Percentiles rank a stretch among this genome's conserved stretches.
Evolutionary conservation across 1,140 invertebrate species (phyloP).

Genomic region (Popillia japonica): DNA sequence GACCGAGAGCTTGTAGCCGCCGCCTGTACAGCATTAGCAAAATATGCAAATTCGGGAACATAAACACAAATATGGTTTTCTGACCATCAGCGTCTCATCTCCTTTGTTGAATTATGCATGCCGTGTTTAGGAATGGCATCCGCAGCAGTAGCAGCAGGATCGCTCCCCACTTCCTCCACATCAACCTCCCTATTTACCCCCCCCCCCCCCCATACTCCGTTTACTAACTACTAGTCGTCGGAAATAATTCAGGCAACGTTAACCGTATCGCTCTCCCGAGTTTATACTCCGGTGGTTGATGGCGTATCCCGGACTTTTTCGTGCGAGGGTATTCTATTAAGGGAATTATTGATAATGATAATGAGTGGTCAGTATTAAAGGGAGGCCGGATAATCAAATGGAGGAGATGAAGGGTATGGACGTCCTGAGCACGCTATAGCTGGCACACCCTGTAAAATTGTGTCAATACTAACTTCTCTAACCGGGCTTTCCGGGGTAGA

Average conservation of each 20-base stretch:
- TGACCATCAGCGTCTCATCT: conserved; percentile 17
- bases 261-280: neutral
- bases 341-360: conserved; percentile 1
- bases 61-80: conserved; percentile 19
- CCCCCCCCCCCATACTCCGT: neutral
- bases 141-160: neutral
- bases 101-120: conserved; percentile 14
- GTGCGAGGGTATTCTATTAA: neutral
- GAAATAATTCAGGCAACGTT: neutral
- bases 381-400: neutral
- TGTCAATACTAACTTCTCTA: too few relatives aligned
- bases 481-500: too few relatives aligned
- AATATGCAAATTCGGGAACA: conserved; percentile 6
- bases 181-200: too few relatives aligned
- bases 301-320: neutral
- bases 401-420: neutral
- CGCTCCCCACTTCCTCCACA: too few relatives aligned
- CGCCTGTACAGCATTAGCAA: neutral
- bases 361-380: neutral
- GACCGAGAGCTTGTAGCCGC: neutral
- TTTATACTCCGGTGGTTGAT: neutral
- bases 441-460: too few relatives aligned
- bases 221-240: neutral
- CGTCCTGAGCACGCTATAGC: too few relatives aligned
- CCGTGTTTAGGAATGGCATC: conserved; percentile 6